Evolutionary conservation across 2,888 invertebrate species (phyloP).

Genomic region (Pocota personata): DNA sequence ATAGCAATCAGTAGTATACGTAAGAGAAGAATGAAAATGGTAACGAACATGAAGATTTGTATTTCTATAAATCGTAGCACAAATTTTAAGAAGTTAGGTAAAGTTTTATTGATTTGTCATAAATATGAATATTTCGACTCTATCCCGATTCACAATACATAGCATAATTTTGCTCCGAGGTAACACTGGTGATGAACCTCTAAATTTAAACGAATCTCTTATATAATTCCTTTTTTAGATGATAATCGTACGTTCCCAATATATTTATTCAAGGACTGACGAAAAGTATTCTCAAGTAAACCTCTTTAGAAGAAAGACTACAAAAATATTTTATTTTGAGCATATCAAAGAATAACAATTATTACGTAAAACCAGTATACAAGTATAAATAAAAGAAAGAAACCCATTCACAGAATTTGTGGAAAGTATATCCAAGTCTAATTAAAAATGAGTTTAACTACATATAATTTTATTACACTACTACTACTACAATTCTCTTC

Average conservation of each 20-base stretch:
- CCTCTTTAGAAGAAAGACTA: slow-evolving; percentile 22
- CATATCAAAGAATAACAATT: slow-evolving; percentile 45
- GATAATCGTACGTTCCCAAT: background rate
- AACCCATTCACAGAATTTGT: slow-evolving; percentile 14
- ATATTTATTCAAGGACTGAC: slow-evolving; percentile 27
- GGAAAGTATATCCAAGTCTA: slow-evolving; percentile 10
- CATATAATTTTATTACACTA: slow-evolving; percentile 12
- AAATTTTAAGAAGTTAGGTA: too few relatives aligned
- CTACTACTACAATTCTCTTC: slow-evolving; percentile 43
- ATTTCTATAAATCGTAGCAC: too few relatives aligned
- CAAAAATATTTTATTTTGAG: slow-evolving; percentile 57
- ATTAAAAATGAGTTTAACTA: slow-evolving; percentile 42
- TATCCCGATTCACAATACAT: too few relatives aligned
- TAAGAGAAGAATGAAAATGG: too few relatives aligned
- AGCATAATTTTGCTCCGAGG: too few relatives aligned
- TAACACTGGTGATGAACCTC: background rate
- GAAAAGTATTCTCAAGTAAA: slow-evolving; percentile 18
- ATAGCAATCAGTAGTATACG: too few relatives aligned
- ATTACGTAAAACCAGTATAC: slow-evolving; percentile 14
- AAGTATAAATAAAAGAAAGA: background rate
- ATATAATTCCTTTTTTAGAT: background rate
- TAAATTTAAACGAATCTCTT: slow-evolving; percentile 1
- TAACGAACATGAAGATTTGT: too few relatives aligned
- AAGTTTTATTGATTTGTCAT: too few relatives aligned
- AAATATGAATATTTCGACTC: too few relatives aligned